Base-by-base conservation (phyloP, 23 tunicate genomes). In the Ciona savignyi region DNA sequence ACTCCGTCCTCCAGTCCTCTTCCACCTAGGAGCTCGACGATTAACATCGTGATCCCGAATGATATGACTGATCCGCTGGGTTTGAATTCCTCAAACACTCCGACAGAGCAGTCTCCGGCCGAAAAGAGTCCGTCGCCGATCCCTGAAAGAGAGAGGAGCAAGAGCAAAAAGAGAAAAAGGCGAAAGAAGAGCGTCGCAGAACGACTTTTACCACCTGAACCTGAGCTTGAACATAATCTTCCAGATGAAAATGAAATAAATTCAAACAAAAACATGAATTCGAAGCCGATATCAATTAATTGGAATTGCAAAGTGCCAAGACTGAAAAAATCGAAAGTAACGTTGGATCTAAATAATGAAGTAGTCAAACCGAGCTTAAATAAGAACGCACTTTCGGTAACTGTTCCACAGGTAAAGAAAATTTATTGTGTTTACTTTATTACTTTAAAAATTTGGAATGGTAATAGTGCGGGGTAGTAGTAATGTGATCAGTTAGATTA, bases 61-160 rank as follows among this genome's bases (percentile, higher is more conserved):
- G 96, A 88, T 61, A 77, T 88, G 78, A 88, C 96, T 24, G 96
- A 88, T 65, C 96, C 96, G 33, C 72, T 88, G 4, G 96, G 96
- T 64, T 80, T 88, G 34, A n/a, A n/a, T 4, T 20, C 67, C 4
- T 4, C 67, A 63, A 81, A 81, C 60, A 0, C 29, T 15, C 29
- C 60, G 27, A 64, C 35, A 63, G 28, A n/a, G 26, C 15, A 49
- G 20, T 4, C 67, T 9, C 6, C 24, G 28, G 28, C 28, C 4
- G 28, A 23, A n/a, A 63, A 63, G 15, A 9, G 24, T 9, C 15
- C 6, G 23, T 4, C 22, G 15, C 9, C 9, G 9, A 9, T 6
- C 11, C 67, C 67, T n/a, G 56, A 42, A 42, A 9, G 56, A 6
- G 24, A 22, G 6, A 23, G 4, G 24, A 63, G 26, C 24, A 63